A percentile compares a stretch with the other conserved stretches of the same genome.
Conservation (phyloP, 2,888 invertebrate genomes). For the Andrena praecox region DNA sequence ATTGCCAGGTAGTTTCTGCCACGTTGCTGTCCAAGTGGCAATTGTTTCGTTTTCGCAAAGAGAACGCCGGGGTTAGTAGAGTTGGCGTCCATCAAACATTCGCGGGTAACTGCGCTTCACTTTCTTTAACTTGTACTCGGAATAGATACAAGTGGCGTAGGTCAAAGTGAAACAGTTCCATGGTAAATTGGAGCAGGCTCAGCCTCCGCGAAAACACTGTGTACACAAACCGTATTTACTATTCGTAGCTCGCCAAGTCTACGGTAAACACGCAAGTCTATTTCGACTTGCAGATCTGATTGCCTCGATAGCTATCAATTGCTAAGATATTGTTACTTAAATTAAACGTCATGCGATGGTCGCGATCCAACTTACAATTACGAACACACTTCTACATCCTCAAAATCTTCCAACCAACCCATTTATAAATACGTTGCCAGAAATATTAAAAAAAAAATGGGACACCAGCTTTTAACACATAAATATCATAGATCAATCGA, state of each 20-base stretch:
- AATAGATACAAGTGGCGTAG: neutral
- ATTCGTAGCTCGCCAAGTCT: conserved; percentile 34
- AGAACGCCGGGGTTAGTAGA: neutral
- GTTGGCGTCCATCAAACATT: neutral
- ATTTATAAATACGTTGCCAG: too few species aligned
- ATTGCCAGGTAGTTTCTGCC: too few species aligned
- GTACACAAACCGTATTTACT: conserved; percentile 43
- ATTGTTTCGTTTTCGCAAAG: too few species aligned
- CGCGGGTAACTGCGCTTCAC: conserved; percentile 29
- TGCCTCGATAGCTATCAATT: conserved; percentile 22
- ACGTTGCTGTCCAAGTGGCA: too few species aligned
- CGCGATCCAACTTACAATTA: too few species aligned
- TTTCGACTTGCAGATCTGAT: conserved; percentile 51
- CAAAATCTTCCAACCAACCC: too few species aligned
- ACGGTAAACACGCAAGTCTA: conserved; percentile 51
- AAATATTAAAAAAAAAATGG: too few species aligned
- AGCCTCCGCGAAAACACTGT: conserved; percentile 30
- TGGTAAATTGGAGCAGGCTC: conserved; percentile 47
- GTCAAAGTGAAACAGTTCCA: conserved; percentile 47
- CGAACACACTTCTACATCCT: too few species aligned
- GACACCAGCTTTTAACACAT: too few species aligned
- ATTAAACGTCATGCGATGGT: neutral
- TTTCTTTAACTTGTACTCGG: conserved; percentile 19
- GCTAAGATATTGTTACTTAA: neutral
- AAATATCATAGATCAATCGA: too few species aligned